Percentiles rank a stretch among this genome's conserved stretches.
These are phyloP conservation scores for Irena cyanogastra DNA, from an alignment of 2,113 vertebrate species.

Conservation along the genomic window DNA sequence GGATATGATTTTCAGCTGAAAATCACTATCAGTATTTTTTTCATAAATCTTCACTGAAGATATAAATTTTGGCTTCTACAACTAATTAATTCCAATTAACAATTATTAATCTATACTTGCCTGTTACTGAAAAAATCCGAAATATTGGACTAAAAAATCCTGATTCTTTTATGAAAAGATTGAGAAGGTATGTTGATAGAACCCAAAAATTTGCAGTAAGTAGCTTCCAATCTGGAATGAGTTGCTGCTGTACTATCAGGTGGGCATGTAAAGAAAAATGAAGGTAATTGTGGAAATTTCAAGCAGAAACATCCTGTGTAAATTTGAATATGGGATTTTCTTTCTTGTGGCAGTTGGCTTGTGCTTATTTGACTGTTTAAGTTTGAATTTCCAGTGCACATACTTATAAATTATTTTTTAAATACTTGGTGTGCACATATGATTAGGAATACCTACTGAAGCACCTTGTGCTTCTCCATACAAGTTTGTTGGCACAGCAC, in stretches of 20 bases:
- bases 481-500: not conserved
- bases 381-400: not conserved
- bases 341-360: not conserved
- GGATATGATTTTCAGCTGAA: not conserved
- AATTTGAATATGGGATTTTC: not conserved
- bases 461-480: not conserved
- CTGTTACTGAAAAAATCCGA: conserved; percentile 3
- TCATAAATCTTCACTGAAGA: conserved; percentile 31
- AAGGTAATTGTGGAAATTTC: not conserved
- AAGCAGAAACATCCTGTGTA: not conserved
- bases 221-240: not conserved
- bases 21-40: conserved; percentile 33
- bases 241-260: not conserved
- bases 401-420: not conserved
- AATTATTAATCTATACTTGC: no score
- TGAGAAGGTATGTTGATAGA: not conserved
- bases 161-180: not conserved
- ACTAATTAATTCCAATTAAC: not conserved
- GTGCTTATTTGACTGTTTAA: not conserved
- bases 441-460: not conserved
- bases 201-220: not conserved
- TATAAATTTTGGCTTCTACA: not conserved
- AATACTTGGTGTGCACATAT: not conserved
- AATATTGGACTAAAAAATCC: not conserved
- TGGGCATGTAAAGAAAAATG: not conserved